Base-by-base conservation (phyloP, 2,797 vertebrate genomes). In the Margarornis squamiger region DNA sequence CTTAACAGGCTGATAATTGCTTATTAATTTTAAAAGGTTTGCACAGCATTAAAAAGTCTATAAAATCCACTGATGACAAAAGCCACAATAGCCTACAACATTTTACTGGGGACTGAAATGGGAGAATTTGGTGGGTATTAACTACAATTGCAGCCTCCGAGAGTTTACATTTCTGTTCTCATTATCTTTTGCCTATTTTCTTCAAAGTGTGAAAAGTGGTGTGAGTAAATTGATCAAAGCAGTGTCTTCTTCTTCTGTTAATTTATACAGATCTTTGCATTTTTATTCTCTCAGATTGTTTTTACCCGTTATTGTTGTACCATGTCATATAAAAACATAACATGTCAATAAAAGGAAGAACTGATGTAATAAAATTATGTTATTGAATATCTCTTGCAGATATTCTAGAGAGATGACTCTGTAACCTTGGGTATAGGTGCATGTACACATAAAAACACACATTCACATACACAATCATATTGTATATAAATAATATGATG, bases 1-100 rank as follows among this genome's bases (percentile, higher is more conserved):
- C 51, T 73, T 73, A 91, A 71, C n/a, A 73, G 80, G 52, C 63
- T 76, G 67, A 57, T 83, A 86, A 89, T 71, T 65, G 45, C 41
- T 91, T 74, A 70, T 88, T 86, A 90, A 78, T 85, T 75, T n/a
- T 19, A 78, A 71, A 78, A 91, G 36, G 32, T 78, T 88, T 66
- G 48, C 48, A 59, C 27, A 71, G 57, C 41, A 67, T 67, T 67
- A 67, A 76, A 82, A 58, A 15, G 14, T 63, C 55, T 57, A 24
- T 86, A 75, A 95, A 84, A 92, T 46, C 41, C 59, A 84, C 30
- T 30, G 34, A 61, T 32, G 36, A 74, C 51, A 86, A 78, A 92
- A 86, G 19, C 0, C 41, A 52, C 1, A 63, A 34, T 2, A 72
- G 45, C 20, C 52, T 49, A 1, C 54, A 90, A 51, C 30, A 36